A percentile compares a stretch with the other conserved stretches of the same genome.
phyloP scores from a whole-genome alignment of 2,888 invertebrate species.

The Ellobium chinense region DNA sequence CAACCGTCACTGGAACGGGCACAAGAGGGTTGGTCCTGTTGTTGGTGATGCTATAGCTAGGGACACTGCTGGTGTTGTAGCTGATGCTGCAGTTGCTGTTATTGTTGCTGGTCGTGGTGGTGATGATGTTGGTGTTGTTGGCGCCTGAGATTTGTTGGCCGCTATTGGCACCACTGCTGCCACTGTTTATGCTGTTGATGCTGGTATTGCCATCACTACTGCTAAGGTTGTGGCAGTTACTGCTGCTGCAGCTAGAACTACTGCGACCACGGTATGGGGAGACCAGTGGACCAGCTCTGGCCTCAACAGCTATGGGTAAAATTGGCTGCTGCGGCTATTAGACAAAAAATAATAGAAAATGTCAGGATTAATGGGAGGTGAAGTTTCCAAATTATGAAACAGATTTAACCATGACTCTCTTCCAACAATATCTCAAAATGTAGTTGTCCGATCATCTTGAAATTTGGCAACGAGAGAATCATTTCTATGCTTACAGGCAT shows the following conservation, averaged over 20 bases:
- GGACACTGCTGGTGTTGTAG: neutral
- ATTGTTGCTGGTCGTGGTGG: neutral
- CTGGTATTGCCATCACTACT: neutral
- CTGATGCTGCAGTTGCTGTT: neutral
- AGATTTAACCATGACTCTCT: neutral
- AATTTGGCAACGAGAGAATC: no score
- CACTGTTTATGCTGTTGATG: neutral
- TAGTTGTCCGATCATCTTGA: no score
- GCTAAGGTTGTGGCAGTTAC: slow-evolving; percentile 18
- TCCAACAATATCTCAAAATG: no score
- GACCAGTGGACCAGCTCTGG: neutral
- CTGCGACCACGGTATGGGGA: slow-evolving; percentile 23
- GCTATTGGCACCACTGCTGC: neutral
- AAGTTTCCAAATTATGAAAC: neutral
- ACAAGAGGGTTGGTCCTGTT: neutral
- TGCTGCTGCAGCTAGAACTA: slow-evolving; percentile 13
- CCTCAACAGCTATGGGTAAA: neutral
- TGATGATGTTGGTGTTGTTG: neutral
- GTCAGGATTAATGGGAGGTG: no score
- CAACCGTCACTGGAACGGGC: neutral
- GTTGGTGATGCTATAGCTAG: neutral
- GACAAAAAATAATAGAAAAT: no score
- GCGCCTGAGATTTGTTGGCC: neutral
- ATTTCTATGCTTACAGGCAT: no score
- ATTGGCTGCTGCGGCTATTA: neutral